phyloP scores from a whole-genome alignment of 2,113 vertebrate species.

The Excalfactoria chinensis region DNA sequence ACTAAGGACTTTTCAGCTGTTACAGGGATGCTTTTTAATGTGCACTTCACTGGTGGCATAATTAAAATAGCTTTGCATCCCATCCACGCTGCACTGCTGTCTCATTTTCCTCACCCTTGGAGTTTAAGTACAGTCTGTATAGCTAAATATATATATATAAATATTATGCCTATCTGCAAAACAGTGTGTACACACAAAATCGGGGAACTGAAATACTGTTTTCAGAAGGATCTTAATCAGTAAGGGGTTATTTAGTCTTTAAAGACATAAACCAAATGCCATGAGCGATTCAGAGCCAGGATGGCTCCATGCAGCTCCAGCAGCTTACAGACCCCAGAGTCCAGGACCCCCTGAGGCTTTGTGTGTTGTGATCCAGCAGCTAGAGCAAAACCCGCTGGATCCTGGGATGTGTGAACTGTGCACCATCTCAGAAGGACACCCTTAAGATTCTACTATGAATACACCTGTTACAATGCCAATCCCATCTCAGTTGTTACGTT shows the following conservation, averaged over 20 bases:
- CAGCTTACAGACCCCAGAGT: background rate
- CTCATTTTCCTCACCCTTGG: background rate
- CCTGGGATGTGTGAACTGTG: background rate
- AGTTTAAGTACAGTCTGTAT: background rate
- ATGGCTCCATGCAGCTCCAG: background rate
- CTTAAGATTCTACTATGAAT: background rate
- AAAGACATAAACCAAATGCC: background rate
- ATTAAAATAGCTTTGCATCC: background rate
- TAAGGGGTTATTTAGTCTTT: background rate
- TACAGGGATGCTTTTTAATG: background rate
- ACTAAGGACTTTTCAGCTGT: background rate
- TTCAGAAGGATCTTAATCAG: conserved; percentile 1
- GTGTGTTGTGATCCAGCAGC: background rate
- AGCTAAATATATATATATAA: background rate
- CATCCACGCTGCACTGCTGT: background rate
- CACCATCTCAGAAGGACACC: background rate
- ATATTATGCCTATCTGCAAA: background rate
- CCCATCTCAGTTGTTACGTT: background rate
- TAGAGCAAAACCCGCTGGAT: background rate
- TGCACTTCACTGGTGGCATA: background rate
- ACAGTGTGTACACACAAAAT: background rate
- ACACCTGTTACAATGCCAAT: background rate
- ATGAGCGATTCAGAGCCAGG: background rate
- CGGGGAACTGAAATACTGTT: background rate
- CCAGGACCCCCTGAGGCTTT: background rate